Evolutionary conservation across 2,113 vertebrate genomes (phyloP).

Genomic region (Motacilla tschutschensis): DNA sequence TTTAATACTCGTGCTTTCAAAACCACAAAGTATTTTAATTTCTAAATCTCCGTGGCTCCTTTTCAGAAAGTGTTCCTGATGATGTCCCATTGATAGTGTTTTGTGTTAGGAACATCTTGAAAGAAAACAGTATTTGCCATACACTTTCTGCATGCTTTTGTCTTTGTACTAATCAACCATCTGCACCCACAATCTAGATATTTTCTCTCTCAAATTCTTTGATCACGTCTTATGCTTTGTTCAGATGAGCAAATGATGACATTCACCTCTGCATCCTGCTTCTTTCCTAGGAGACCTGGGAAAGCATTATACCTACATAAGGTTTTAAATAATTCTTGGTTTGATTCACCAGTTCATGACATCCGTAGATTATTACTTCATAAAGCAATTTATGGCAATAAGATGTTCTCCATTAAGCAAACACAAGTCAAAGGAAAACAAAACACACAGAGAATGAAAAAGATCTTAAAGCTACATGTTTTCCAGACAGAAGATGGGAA

Average conservation of each 20-base stretch:
- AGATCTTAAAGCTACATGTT: constrained; percentile 39
- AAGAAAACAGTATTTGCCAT: background rate
- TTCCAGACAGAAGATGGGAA: constrained; percentile 36
- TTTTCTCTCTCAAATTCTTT: background rate
- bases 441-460: background rate
- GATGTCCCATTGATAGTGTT: background rate
- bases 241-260: background rate
- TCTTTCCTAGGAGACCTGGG: background rate
- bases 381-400: background rate
- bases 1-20: background rate
- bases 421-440: constrained; percentile 17
- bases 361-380: background rate
- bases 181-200: background rate
- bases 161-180: background rate
- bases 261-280: background rate
- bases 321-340: background rate
- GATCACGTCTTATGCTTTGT: background rate
- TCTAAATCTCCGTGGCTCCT: background rate
- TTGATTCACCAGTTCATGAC: constrained; percentile 13
- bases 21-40: background rate
- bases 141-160: background rate
- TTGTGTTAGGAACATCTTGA: background rate
- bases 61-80: background rate
- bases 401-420: constrained; percentile 25
- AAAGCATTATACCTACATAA: background rate